Percentiles rank a stretch among this genome's conserved stretches.
Conservation (phyloP, 1,140 invertebrate genomes). For the Eumeta japonica region DNA sequence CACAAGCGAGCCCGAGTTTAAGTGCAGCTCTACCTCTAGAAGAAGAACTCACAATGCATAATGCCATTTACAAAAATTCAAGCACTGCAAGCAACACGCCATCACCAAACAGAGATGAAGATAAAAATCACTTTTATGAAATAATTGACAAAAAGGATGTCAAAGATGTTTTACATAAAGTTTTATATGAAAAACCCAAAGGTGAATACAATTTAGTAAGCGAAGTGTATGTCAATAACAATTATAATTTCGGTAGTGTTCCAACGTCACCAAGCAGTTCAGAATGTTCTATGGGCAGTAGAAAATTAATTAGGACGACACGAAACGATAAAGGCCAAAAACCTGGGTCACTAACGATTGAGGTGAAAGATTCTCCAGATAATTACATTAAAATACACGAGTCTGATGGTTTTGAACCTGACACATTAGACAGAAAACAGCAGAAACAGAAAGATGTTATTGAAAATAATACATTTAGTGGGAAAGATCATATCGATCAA, state of each 20-base stretch:
- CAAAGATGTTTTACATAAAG: conserved; percentile 12
- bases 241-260: conserved; percentile 66
- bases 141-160: conserved; percentile 37
- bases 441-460: conserved; percentile 56
- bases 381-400: conserved; percentile 69
- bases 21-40: conserved; percentile 71
- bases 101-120: conserved; percentile 50
- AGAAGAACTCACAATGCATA: conserved; percentile 75
- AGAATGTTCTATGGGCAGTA: conserved; percentile 62
- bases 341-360: conserved; percentile 73
- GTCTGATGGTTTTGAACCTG: conserved; percentile 77
- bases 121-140: conserved; percentile 55
- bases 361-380: conserved; percentile 71
- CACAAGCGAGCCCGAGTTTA: conserved; percentile 67
- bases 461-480: conserved; percentile 38
- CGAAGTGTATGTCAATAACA: conserved; percentile 77
- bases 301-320: conserved; percentile 42
- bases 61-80: conserved; percentile 65
- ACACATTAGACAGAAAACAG: conserved; percentile 80
- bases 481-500: conserved; percentile 45
- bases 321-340: conserved; percentile 60
- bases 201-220: conserved; percentile 66
- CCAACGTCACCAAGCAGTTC: conserved; percentile 62
- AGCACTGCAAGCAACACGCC: conserved; percentile 61
- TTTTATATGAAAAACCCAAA: no score